These are phyloP conservation scores for Whitmania pigra DNA, from an alignment of 1,140 invertebrate species.

Conservation along the genomic window DNA sequence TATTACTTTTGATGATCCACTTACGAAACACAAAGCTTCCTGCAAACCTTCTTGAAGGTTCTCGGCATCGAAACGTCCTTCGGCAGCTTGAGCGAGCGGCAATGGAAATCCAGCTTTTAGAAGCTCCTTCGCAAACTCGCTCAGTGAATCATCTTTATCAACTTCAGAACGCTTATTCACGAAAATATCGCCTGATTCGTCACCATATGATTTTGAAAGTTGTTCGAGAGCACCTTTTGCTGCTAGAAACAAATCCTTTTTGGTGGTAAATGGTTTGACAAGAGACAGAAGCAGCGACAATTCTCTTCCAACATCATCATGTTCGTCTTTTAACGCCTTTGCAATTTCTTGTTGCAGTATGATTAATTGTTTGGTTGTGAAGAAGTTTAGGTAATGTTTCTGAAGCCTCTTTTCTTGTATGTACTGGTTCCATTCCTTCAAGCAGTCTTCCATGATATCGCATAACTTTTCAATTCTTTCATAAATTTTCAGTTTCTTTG, in stretches of 20 bases:
- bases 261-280: not conserved
- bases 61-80: no score
- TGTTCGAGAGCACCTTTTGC: not conserved
- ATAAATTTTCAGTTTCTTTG: slow-evolving; percentile 21
- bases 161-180: no score
- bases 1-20: no score
- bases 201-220: no score
- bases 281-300: not conserved
- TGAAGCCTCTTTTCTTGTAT: slow-evolving; percentile 29
- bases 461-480: slow-evolving; percentile 30
- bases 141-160: no score
- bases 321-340: not conserved
- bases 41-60: no score
- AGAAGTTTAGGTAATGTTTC: slow-evolving; percentile 33
- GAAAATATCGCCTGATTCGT: no score
- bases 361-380: slow-evolving; percentile 35
- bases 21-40: no score
- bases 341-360: slow-evolving; percentile 23
- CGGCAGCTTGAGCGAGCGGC: no score
- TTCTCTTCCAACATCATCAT: slow-evolving; percentile 37
- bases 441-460: slow-evolving; percentile 34
- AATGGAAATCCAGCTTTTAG: no score
- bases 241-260: not conserved
- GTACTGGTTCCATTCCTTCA: slow-evolving; percentile 31
- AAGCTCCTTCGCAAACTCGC: no score